Base-by-base conservation (phyloP, 2,888 invertebrate species). In the Ophioninae sp. region DNA sequence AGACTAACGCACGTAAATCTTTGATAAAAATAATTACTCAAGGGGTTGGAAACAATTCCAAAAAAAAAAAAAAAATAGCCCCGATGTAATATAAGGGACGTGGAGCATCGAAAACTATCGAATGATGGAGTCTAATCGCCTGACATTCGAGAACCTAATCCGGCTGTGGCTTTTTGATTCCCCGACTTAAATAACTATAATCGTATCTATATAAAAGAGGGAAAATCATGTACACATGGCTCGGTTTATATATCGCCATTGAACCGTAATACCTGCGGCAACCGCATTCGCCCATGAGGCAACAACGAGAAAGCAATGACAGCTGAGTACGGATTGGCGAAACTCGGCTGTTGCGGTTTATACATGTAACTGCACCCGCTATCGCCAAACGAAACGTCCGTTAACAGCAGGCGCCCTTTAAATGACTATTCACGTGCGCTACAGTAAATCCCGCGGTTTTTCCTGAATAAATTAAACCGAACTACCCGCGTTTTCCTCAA, bases 251-350 rank as follows among this genome's bases (percentile, higher is more conserved):
- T 67, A 68, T 10, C 9, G n/a, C 44, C 71, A 64, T 51, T 71
- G 69, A 65, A 74, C 44, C 82, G 78, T 82, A 65, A 37, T 58
- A 64, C 65, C 56, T 13, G 13, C 17, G 59, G 56, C 65, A 67
- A 65, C 39, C 65, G 79, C 82, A 75, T 79, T 59, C 67, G 71
- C 61, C 56, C 59, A 71, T 20, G 39, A 61, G 41, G 61, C n/a
- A 73, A 81, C 83, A 77, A 44, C 56, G 80, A 61, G 63, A 80
- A 77, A 83, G 67, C 83, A 80, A 83, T 83, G 80, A 83, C 83
- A 77, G 76, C 23, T 76, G 72, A 75, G 71, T 64, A 58, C 44
- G 51, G 59, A 22, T 39, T 71, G 72, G 37, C 83, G 76, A 77
- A 77, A 59, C 63, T 58, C 71, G 44, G 30, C 63, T 71, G 80